Evolutionary conservation across 30 jellyfish, hydroid and myxozoan genomes (phyloP), one percentile per base, ranked within the genome.

Genomic region (Pelagia noctiluca): DNA sequence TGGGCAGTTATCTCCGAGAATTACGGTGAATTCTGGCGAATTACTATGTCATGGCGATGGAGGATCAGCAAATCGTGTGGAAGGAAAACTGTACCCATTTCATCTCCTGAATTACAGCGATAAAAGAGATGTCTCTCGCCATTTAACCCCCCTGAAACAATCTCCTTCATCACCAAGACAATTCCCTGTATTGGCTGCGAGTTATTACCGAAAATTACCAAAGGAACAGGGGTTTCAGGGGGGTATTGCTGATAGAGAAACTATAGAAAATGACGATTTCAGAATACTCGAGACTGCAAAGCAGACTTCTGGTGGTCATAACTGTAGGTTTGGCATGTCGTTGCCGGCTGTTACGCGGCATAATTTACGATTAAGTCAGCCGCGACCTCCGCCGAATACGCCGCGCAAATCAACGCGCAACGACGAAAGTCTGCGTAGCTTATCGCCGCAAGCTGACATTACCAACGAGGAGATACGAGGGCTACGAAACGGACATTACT

Each of bases 101-200:
- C 92, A 82, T 36, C 63, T 82, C 53, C 60, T 82, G 10, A 38
- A 62, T 10, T 22, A 50, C 13, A 71, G n/a, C 12, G 46, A 42
- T 0, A n/a, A 5, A 35, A 1, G 23, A 24, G 16, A 13, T 2
- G 30, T 80, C 28, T 7, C 26, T 31, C 50, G 46, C 7, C 7
- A 49, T 26, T 50, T 13, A 1, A 21, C 35, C 12, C 21, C 42
- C n/a, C 38, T 36, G 82, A 82, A 82, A 37, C 42, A 29, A 24
- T 13, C 25, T 33, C 23, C 91, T 12, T 32, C 67, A 19, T 69
- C 92, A 0, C 75, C 75, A 26, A 54, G 80, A 47, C 92, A 71
- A n/a, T 70, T 82, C 30, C 92, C 92, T 1, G 42, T 70, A 8
- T 66, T 82, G 36, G 92, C 92, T 22, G 92, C 92, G 46, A 82